Base-by-base conservation (phyloP, 1,140 invertebrate genomes). In the Atta texana region DNA sequence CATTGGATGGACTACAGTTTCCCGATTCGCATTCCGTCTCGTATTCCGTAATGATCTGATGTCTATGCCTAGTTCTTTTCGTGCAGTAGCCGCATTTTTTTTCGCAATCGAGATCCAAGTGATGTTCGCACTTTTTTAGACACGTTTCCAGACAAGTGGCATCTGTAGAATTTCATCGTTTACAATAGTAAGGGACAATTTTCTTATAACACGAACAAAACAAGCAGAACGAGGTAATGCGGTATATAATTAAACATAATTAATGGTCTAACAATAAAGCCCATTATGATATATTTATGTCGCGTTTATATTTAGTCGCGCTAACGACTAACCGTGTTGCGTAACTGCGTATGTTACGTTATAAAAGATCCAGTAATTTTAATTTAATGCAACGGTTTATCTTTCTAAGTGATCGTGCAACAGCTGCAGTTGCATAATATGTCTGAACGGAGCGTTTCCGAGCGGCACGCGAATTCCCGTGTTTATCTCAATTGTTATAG, bases 41-140 rank as follows among this genome's bases (percentile, higher is more conserved):
- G 10, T 93, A 93, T 55, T 93, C 89, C 44, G 89, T 92, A 28
- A 93, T 91, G 14, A 91, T 85, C 18, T 92, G 92, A 31, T 88
- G 85, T 0, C 69, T 90, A 10, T 91, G 90, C 63, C 89, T 93
- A 2, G 85, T 90, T 16, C 64, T 92, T 24, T 28, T 85, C 5
- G 57, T 28, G 31, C 91, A 92, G 5, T 88, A 34, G 4, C 10
- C 63, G 31, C 91, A 92, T 4, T 75, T 78, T 8, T 77, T 34
- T 0, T 87, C 64, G 34, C 92, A 92, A 2, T 90, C 87, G 21
- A 87, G 77, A 51, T 61, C 21, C 72, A 63, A 7, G 88, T 85
- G 28, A 31, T 64, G 49, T 7, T 87, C 87, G 66, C 94, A 95
- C 39, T 92, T 91, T 28, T 93, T 92, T 14, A 92, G 61, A 44